Conservation (phyloP, 2,113 vertebrate species). For the Tor tambroides region DNA sequence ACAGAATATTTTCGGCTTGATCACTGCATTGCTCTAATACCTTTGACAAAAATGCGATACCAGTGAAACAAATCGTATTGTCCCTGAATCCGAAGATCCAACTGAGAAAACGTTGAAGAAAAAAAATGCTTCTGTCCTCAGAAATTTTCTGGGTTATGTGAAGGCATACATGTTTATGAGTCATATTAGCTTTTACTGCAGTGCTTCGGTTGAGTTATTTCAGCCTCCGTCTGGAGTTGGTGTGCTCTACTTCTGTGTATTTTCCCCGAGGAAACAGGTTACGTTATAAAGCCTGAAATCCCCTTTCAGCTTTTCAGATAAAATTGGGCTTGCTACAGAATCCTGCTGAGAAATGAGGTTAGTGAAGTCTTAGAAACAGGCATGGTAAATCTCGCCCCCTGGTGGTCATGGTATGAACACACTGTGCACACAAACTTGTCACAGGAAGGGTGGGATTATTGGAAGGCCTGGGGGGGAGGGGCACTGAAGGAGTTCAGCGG, state of each 20-base stretch:
- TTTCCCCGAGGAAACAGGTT: conserved; percentile 49
- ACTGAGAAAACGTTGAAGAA: neutral
- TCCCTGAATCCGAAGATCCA: neutral
- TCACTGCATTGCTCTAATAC: conserved; percentile 23
- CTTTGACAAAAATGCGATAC: neutral
- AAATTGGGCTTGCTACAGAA: conserved; percentile 45
- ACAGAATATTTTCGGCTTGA: conserved; percentile 37
- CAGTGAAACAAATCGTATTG: neutral
- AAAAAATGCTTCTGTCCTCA: neutral
- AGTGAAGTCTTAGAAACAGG: neutral
- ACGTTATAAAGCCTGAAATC: conserved; percentile 51
- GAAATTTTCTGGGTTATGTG: neutral
- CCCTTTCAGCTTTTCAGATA: conserved; percentile 44
- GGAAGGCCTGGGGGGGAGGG: conserved; percentile 55
- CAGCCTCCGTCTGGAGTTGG: neutral
- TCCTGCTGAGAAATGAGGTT: conserved; percentile 47
- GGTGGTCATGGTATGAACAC: conserved; percentile 26
- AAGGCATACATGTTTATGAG: neutral
- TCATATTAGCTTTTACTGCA: neutral
- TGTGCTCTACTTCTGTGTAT: conserved; percentile 42
- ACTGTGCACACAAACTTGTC: conserved; percentile 29
- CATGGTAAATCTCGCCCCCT: conserved; percentile 44
- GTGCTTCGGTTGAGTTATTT: neutral
- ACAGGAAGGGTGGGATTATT: conserved; percentile 38
- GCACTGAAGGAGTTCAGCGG: conserved; percentile 50